Conservation (phyloP, 2,113 vertebrate species). For the Lates calcarifer region DNA sequence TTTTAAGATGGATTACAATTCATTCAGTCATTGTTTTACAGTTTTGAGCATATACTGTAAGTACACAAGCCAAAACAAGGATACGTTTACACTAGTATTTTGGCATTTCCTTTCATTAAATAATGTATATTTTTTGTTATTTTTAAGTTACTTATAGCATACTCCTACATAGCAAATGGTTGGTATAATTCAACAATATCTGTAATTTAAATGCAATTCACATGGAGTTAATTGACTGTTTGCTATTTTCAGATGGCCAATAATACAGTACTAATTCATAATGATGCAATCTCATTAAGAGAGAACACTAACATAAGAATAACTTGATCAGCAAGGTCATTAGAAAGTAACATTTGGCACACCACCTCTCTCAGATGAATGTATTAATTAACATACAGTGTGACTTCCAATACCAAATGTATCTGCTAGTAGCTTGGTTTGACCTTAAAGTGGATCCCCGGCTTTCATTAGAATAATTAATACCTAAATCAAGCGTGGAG, state of each 20-base stretch:
- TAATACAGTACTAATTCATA: slow-evolving; percentile 55
- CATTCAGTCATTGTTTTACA: background rate
- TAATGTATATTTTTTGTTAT: background rate
- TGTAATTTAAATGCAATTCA: slow-evolving; percentile 4
- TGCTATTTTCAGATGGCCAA: slow-evolving; percentile 42
- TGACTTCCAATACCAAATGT: slow-evolving; percentile 58
- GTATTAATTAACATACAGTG: slow-evolving; percentile 72
- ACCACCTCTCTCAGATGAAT: slow-evolving; percentile 44
- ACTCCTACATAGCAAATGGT: background rate
- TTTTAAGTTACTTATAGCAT: background rate
- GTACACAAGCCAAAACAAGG: background rate
- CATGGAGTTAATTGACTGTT: slow-evolving; percentile 43
- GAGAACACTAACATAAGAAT: slow-evolving; percentile 31
- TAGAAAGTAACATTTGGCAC: slow-evolving; percentile 60
- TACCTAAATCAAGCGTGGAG: slow-evolving; percentile 64
- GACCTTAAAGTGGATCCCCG: slow-evolving; percentile 77
- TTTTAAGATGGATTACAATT: background rate
- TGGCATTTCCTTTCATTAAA: background rate
- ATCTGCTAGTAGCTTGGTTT: slow-evolving; percentile 70
- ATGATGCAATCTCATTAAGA: slow-evolving; percentile 55
- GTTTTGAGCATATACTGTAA: background rate
- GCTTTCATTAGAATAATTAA: slow-evolving; percentile 84
- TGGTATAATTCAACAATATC: background rate
- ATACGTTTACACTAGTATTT: background rate
- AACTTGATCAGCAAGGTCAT: slow-evolving; percentile 70